Conservation (phyloP, 2,888 invertebrate genomes). For the Diarsia dahlii region DNA sequence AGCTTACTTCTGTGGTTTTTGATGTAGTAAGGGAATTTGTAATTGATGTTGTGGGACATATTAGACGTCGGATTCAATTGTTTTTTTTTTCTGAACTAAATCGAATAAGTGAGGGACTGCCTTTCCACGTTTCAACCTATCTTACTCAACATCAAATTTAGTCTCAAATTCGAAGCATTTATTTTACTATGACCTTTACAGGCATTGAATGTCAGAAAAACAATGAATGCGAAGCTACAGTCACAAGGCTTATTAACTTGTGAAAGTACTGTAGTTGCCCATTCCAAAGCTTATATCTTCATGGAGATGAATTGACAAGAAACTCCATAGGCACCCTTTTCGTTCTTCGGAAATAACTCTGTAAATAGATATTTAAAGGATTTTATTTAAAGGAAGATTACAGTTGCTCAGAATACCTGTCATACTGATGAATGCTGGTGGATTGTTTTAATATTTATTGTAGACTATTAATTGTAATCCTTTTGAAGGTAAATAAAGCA, state of each 20-base stretch:
- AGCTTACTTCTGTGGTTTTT: slow-evolving; percentile 16
- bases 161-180: no score
- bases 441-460: background rate
- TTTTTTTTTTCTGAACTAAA: no score
- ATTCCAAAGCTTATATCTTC: no score
- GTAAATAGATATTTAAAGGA: background rate
- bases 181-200: no score
- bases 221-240: no score
- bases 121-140: background rate
- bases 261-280: no score
- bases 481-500: background rate
- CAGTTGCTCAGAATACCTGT: background rate
- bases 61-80: no score
- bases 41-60: background rate
- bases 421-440: background rate
- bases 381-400: no score
- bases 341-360: background rate
- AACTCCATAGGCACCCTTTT: no score
- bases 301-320: no score
- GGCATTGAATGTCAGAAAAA: no score
- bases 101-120: background rate
- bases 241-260: no score
- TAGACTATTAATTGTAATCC: background rate
- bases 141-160: background rate
- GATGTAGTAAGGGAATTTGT: background rate